Evolutionary conservation across 2,113 vertebrate genomes (phyloP).

Genomic region (Toxostoma redivivum): DNA sequence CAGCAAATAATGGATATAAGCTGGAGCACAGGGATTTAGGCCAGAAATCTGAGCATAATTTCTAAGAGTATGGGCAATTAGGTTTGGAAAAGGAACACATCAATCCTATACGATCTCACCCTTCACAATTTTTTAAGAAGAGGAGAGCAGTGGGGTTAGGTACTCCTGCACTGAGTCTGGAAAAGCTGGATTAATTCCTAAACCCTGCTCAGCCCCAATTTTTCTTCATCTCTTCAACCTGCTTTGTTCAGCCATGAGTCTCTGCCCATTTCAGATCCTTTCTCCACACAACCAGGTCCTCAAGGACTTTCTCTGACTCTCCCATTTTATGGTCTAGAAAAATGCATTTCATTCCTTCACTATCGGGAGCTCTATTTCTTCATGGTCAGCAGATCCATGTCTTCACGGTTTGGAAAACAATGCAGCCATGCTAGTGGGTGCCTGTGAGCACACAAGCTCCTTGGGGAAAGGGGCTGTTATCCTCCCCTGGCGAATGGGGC

Average conservation of each 20-base stretch:
- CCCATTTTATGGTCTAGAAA: background rate
- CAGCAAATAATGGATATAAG: background rate
- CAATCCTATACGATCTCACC: background rate
- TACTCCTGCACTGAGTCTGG: background rate
- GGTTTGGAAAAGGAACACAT: background rate
- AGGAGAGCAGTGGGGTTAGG: background rate
- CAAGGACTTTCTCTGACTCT: background rate
- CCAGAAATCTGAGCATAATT: background rate
- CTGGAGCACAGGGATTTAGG: background rate
- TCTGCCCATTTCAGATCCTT: background rate
- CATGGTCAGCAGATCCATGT: background rate
- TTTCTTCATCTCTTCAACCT: background rate
- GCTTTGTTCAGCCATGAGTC: background rate
- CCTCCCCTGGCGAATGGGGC: fast-evolving
- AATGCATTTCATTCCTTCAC: background rate
- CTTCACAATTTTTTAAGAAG: background rate
- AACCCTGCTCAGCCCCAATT: background rate
- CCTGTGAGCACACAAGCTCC: background rate
- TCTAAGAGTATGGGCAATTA: background rate
- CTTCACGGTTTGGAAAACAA: background rate
- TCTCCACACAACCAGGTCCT: background rate
- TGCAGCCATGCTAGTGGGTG: fast-evolving
- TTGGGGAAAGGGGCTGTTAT: background rate
- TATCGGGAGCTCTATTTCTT: background rate
- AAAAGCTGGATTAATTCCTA: background rate